phyloP scores from a whole-genome alignment of 2,888 invertebrate genomes.

The Agrochola lota region DNA sequence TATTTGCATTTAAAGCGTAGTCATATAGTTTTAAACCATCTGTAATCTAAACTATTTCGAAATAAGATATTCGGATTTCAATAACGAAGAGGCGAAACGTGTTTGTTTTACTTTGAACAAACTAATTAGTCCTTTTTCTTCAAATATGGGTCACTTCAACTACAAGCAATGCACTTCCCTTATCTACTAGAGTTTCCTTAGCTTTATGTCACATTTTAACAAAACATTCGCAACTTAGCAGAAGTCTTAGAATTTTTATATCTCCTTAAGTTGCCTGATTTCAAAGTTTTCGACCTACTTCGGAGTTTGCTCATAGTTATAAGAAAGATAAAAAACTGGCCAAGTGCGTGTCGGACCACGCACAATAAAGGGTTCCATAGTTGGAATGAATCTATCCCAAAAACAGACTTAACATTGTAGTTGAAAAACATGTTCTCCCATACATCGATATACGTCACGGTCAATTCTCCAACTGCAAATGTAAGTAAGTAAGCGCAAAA shows the following conservation, averaged over 20 bases:
- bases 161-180: constrained; percentile 34
- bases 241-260: constrained; percentile 52
- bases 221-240: constrained; percentile 46
- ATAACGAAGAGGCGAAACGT: background rate
- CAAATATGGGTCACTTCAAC: constrained; percentile 41
- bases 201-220: constrained; percentile 46
- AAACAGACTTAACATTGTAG: too few species aligned
- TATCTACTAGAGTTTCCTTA: constrained; percentile 33
- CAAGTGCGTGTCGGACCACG: too few species aligned
- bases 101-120: background rate
- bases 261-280: constrained; percentile 54
- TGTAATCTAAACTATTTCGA: background rate
- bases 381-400: too few species aligned
- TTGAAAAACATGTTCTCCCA: too few species aligned
- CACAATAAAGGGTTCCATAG: too few species aligned
- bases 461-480: too few species aligned
- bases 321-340: constrained; percentile 22
- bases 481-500: too few species aligned
- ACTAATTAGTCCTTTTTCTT: constrained; percentile 9
- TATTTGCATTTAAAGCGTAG: background rate
- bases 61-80: background rate
- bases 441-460: too few species aligned
- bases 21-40: background rate
- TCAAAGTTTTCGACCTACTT: constrained; percentile 40
- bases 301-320: constrained; percentile 24